A percentile compares a stretch with the other conserved stretches of the same genome.
Conservation (phyloP, 2,113 vertebrate genomes). For the Carlito syrichta region DNA sequence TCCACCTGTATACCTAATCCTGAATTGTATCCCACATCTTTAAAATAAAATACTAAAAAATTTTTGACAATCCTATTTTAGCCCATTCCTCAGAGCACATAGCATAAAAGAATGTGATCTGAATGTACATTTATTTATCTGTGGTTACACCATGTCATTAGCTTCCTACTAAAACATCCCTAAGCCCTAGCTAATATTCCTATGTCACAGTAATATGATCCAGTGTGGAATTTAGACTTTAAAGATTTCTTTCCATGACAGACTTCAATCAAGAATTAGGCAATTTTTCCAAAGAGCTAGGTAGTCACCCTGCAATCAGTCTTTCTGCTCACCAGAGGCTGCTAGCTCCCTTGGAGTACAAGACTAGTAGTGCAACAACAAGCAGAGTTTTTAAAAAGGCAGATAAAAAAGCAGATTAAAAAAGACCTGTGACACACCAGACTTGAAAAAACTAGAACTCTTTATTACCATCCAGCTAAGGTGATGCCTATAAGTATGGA, state of each 20-base stretch:
- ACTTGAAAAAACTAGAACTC: neutral
- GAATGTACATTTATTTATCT: neutral
- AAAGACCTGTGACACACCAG: neutral
- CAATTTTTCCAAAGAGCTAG: neutral
- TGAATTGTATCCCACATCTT: too few relatives aligned
- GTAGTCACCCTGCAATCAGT: neutral
- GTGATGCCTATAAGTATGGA: neutral
- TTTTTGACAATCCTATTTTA: neutral
- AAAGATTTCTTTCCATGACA: conserved; percentile 15
- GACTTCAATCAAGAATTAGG: neutral
- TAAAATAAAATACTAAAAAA: too few relatives aligned
- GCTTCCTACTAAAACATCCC: conserved; percentile 14
- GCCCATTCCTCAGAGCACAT: neutral
- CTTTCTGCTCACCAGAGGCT: neutral
- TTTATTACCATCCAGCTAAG: neutral
- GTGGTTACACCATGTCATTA: neutral
- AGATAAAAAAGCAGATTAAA: too few relatives aligned
- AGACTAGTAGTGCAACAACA: neutral
- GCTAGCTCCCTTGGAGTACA: neutral
- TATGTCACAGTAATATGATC: neutral
- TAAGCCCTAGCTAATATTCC: neutral
- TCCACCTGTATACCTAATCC: too few relatives aligned
- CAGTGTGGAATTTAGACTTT: conserved; percentile 16
- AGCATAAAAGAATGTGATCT: neutral
- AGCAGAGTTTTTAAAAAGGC: neutral